Percentiles rank a stretch among this genome's conserved stretches.
phyloP scores from a whole-genome alignment of 2,797 vertebrate species.

The Brachymystax lenok region DNA sequence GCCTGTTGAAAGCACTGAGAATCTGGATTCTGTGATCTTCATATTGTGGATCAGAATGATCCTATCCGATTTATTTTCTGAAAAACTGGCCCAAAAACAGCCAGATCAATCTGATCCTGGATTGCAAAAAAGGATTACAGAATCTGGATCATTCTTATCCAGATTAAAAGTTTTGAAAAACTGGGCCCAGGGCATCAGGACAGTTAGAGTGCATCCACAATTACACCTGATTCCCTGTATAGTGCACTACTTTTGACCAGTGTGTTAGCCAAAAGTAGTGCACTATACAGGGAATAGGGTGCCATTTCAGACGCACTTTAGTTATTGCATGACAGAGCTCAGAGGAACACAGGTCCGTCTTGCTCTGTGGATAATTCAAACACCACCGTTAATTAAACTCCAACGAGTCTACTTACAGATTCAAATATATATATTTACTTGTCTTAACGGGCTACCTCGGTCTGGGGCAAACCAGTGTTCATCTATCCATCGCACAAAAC shows the following conservation, averaged over 20 bases:
- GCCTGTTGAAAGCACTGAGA: too few species aligned
- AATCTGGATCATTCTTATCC: too few species aligned
- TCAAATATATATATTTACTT: neutral
- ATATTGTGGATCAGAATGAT: too few species aligned
- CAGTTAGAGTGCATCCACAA: constrained; percentile 8
- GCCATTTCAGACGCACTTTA: neutral
- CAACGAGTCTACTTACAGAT: neutral
- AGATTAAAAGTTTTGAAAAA: neutral
- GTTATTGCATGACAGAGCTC: constrained; percentile 37
- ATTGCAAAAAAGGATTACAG: too few species aligned
- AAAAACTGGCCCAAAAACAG: too few species aligned
- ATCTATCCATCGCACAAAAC: constrained; percentile 34
- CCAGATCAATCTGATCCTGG: too few species aligned
- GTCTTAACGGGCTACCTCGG: constrained; percentile 4
- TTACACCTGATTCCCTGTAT: neutral
- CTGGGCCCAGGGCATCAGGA: constrained; percentile 39
- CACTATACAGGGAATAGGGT: neutral
- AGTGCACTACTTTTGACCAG: neutral
- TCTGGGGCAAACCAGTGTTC: constrained; percentile 11
- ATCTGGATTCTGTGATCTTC: too few species aligned
- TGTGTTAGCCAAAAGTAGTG: neutral
- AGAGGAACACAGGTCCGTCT: constrained; percentile 34
- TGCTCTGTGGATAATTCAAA: constrained; percentile 33
- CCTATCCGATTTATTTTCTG: too few species aligned
- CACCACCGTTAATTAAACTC: constrained; percentile 22